These are phyloP conservation scores for Cerceris rybyensis DNA, from an alignment of 2,888 invertebrate genomes.

Conservation along the genomic window DNA sequence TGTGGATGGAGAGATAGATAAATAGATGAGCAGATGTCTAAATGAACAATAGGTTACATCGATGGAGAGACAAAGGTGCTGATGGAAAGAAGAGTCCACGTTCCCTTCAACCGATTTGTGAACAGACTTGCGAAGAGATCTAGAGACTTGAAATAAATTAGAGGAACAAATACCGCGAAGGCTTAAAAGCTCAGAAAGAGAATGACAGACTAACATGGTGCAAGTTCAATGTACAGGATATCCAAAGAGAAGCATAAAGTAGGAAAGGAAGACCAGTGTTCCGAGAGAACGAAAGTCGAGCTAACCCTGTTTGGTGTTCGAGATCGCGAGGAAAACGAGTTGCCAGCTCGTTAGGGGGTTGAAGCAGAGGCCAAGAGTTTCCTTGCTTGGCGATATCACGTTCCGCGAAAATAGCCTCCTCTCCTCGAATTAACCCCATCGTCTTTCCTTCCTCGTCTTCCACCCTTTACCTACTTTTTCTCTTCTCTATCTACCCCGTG, in stretches of 20 bases:
- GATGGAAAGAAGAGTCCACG: no score
- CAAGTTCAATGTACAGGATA: not conserved
- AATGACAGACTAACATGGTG: no score
- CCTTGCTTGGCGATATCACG: slow-evolving; percentile 61
- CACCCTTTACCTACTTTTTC: not conserved
- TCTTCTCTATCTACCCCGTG: not conserved
- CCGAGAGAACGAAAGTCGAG: not conserved
- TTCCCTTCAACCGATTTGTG: no score
- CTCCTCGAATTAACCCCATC: slow-evolving; percentile 65
- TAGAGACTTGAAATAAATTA: no score
- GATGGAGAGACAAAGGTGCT: no score
- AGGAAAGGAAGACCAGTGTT: slow-evolving; percentile 15
- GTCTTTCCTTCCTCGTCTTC: not conserved
- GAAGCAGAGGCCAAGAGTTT: slow-evolving; percentile 45
- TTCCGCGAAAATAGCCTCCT: slow-evolving; percentile 65
- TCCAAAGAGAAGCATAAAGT: not conserved
- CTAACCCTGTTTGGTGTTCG: slow-evolving; percentile 73
- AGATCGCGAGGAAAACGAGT: slow-evolving; percentile 77
- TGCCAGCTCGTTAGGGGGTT: slow-evolving; percentile 71
- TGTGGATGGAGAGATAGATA: no score
- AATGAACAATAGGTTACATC: no score
- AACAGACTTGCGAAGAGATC: no score
- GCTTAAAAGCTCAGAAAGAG: no score
- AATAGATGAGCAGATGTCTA: no score
- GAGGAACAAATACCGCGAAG: no score